Conservation (phyloP, 2,797 vertebrate genomes). For the Pseudochromis fuscus region DNA sequence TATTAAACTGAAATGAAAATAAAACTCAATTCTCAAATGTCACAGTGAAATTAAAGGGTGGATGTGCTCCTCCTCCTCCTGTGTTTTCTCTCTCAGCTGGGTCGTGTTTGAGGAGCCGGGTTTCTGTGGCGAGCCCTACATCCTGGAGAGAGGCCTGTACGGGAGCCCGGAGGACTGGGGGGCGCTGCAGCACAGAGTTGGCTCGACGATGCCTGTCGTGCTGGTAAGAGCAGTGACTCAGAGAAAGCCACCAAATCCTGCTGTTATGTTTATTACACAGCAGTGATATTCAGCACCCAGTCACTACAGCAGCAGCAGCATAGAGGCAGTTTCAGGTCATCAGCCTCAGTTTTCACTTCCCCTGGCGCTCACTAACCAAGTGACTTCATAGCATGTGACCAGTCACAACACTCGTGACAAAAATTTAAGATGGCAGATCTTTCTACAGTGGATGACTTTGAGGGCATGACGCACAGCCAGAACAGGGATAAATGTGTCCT, state of each 20-base stretch:
- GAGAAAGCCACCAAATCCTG: background rate
- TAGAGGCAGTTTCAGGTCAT: background rate
- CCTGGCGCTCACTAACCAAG: background rate
- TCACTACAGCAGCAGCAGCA: background rate
- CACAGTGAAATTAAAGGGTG: slow-evolving; percentile 22
- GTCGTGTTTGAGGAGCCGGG: slow-evolving; percentile 91
- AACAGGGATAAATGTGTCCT: slow-evolving; percentile 1
- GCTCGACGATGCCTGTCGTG: slow-evolving; percentile 90
- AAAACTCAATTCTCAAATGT: slow-evolving; percentile 11
- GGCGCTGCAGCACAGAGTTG: slow-evolving; percentile 84
- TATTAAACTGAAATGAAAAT: slow-evolving; percentile 24
- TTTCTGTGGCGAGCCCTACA: slow-evolving; percentile 90
- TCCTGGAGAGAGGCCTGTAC: slow-evolving; percentile 94
- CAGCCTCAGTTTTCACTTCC: slow-evolving; percentile 50
- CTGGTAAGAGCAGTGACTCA: slow-evolving; percentile 85
- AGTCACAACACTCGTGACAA: slow-evolving; percentile 23
- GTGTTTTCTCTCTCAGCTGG: slow-evolving; percentile 85
- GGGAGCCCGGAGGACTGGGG: slow-evolving; percentile 92
- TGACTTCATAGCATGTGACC: slow-evolving; percentile 35
- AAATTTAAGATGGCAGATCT: slow-evolving; percentile 1
- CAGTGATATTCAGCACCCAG: background rate
- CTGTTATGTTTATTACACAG: slow-evolving; percentile 17
- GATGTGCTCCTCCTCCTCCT: background rate
- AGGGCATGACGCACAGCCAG: slow-evolving; percentile 8
- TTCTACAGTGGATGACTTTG: slow-evolving; percentile 13